Conservation (phyloP, 2,888 invertebrate species). For the Ceratothoa steindachneri region DNA sequence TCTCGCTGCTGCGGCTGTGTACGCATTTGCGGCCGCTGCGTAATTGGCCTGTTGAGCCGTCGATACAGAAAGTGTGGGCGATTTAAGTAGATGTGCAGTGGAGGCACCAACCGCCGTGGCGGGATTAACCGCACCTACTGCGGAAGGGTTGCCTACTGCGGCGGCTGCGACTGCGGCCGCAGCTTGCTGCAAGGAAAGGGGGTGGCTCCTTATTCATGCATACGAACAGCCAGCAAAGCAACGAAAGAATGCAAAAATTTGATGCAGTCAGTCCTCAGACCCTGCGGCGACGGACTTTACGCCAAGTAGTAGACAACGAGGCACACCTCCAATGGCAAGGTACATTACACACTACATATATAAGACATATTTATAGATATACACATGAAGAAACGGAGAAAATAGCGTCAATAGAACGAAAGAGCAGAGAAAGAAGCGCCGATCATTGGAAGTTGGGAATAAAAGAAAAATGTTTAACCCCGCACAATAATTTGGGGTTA, state of each 20-base stretch:
- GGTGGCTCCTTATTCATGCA: conserved; percentile 46
- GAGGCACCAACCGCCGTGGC: conserved; percentile 55
- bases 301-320: conserved; percentile 26
- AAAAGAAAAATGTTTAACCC: too few species aligned
- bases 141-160: conserved; percentile 80
- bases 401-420: conserved; percentile 25
- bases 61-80: conserved; percentile 47
- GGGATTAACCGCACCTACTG: conserved; percentile 64
- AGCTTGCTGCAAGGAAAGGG: conserved; percentile 47
- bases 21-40: conserved; percentile 50
- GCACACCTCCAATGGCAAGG: conserved; percentile 31
- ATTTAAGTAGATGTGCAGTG: conserved; percentile 47
- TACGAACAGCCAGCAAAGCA: conserved; percentile 40
- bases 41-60: conserved; percentile 49
- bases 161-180: conserved; percentile 59
- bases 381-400: neutral
- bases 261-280: conserved; percentile 16
- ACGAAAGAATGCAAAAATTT: conserved; percentile 42
- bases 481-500: too few species aligned
- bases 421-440: conserved; percentile 33
- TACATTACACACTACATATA: too few species aligned
- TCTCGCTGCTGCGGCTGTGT: conserved; percentile 51
- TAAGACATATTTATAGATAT: too few species aligned
- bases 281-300: neutral
- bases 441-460: conserved; percentile 39